Conservation (phyloP, 1,140 invertebrate species). For the Neodiprion pinetum region DNA sequence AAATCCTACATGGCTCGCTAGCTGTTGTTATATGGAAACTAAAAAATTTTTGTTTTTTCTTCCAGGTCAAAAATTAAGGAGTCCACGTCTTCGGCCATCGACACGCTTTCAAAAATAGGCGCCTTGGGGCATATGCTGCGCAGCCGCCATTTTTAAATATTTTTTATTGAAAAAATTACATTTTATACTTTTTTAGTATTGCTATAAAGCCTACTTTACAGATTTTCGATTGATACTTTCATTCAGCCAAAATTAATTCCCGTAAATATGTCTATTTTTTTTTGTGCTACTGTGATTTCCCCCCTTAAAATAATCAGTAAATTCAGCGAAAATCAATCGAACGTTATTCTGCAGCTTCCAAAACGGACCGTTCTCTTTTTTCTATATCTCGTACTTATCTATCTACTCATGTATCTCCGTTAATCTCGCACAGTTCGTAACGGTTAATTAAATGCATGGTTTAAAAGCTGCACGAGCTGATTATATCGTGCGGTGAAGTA, state of each 20-base stretch:
- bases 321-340: no score
- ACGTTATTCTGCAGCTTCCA: neutral
- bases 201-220: no score
- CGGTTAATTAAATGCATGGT: neutral
- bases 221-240: no score
- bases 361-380: neutral
- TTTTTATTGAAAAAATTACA: no score
- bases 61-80: slow-evolving; percentile 23
- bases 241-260: no score
- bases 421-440: neutral
- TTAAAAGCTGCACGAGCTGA: neutral
- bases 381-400: neutral
- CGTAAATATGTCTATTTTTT: no score
- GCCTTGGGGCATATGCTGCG: slow-evolving; percentile 21
- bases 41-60: slow-evolving; percentile 22
- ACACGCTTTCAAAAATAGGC: slow-evolving; percentile 19
- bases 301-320: no score
- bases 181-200: no score
- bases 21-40: slow-evolving; percentile 21
- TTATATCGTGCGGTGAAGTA: neutral
- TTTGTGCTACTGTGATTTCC: no score
- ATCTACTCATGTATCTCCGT: neutral
- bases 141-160: slow-evolving; percentile 25
- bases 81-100: slow-evolving; percentile 23
- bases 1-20: slow-evolving; percentile 29